A percentile compares a stretch with the other conserved stretches of the same genome.
Evolutionary conservation across 2,888 invertebrate genomes (phyloP).

Genomic region (Ophraella communa): DNA sequence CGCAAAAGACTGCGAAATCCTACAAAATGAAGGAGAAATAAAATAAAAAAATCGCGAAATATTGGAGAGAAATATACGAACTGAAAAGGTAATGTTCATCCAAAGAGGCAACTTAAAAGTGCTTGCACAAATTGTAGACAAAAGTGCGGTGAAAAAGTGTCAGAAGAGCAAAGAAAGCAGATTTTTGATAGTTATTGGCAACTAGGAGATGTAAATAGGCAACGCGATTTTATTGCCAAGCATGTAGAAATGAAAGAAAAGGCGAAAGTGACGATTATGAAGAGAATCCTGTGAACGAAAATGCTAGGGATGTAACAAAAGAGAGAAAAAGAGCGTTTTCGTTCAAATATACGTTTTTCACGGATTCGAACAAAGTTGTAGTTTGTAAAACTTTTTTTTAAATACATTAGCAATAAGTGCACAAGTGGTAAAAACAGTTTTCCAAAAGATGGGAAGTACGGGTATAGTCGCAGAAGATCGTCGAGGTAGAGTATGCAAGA

Average conservation of each 20-base stretch:
- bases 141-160: conserved; percentile 1
- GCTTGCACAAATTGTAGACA: conserved; percentile 1
- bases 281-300: neutral
- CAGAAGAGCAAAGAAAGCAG: neutral
- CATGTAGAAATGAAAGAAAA: neutral
- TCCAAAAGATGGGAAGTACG: conserved; percentile 20
- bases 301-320: too few relatives aligned
- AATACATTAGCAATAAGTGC: too few relatives aligned
- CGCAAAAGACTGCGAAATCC: conserved; percentile 3
- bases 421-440: conserved; percentile 25
- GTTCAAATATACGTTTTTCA: neutral
- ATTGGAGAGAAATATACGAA: conserved; percentile 1
- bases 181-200: conserved; percentile 10
- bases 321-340: neutral
- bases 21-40: conserved; percentile 4
- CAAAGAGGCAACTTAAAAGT: neutral
- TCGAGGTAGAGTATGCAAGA: conserved; percentile 36
- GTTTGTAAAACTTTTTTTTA: neutral
- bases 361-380: neutral
- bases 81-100: conserved; percentile 6
- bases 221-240: neutral
- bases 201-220: neutral
- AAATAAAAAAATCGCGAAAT: conserved; percentile 6
- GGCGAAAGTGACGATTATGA: neutral
- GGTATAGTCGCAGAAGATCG: conserved; percentile 25